phyloP scores from a whole-genome alignment of 2,113 vertebrate genomes.

The Ictidomys tridecemlineatus region DNA sequence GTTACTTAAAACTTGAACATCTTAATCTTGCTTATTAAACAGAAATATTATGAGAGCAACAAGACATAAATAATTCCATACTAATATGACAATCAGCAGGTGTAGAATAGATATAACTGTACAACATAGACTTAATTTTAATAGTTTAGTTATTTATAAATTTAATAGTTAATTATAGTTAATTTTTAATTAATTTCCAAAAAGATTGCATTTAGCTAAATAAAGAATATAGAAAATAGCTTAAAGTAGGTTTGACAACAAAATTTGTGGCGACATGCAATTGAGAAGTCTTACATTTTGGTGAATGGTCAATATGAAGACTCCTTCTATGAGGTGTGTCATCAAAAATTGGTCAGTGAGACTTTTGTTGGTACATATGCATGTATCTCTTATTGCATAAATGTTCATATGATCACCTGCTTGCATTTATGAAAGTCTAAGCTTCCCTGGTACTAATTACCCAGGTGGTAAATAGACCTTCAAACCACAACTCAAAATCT shows the following conservation, averaged over 20 bases:
- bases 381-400: not conserved
- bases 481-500: not conserved
- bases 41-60: not conserved
- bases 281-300: not conserved
- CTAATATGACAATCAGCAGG: not conserved
- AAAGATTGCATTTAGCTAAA: not conserved
- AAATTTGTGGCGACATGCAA: not conserved
- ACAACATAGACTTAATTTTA: not conserved
- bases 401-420: too few relatives aligned
- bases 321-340: not conserved
- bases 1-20: not conserved
- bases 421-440: not conserved
- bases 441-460: not conserved
- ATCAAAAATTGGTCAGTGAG: not conserved
- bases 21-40: not conserved
- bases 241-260: not conserved
- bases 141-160: too few relatives aligned
- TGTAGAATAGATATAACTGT: not conserved
- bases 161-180: too few relatives aligned
- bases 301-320: not conserved
- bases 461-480: not conserved
- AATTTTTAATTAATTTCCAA: not conserved
- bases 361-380: not conserved
- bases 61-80: not conserved
- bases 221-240: too few relatives aligned